These are phyloP conservation scores for Danio rerio DNA, from an alignment of 2,113 vertebrate genomes.

Conservation along the genomic window DNA sequence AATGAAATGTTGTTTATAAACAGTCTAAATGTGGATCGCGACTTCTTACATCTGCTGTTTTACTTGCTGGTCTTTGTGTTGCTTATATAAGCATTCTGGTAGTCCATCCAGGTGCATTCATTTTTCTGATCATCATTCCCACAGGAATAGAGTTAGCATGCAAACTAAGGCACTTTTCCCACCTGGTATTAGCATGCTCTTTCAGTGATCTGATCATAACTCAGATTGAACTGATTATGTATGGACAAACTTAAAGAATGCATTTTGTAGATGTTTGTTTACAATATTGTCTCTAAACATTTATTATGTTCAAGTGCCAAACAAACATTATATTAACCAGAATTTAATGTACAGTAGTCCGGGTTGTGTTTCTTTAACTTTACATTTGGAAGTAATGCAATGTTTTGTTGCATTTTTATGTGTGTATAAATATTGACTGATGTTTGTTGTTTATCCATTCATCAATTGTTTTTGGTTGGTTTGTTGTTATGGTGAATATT, in stretches of 20 bases:
- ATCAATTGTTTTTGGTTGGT: too few relatives aligned
- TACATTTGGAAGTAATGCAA: background rate
- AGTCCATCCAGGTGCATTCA: background rate
- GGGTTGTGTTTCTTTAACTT: background rate
- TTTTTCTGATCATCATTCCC: slow-evolving; percentile 13
- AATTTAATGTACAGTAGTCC: background rate
- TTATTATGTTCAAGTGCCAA: background rate
- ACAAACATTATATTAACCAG: background rate
- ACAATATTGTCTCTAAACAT: background rate
- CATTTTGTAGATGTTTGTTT: background rate
- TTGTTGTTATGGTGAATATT: too few relatives aligned
- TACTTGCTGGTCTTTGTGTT: background rate
- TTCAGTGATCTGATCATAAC: too few relatives aligned
- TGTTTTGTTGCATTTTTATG: too few relatives aligned
- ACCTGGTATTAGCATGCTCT: too few relatives aligned
- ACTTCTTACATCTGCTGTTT: slow-evolving; percentile 5
- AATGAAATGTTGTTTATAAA: slow-evolving; percentile 27
- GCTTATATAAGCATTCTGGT: slow-evolving; percentile 29
- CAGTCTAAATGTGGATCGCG: background rate
- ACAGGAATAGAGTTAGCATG: background rate
- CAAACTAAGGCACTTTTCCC: background rate
- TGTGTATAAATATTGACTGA: too few relatives aligned
- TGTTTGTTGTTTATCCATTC: too few relatives aligned
- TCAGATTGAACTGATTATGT: background rate
- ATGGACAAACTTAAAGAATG: background rate